A percentile compares a stretch with the other conserved stretches of the same genome.
Evolutionary conservation across 2,888 invertebrate genomes (phyloP).

Genomic region (Neria commutata): DNA sequence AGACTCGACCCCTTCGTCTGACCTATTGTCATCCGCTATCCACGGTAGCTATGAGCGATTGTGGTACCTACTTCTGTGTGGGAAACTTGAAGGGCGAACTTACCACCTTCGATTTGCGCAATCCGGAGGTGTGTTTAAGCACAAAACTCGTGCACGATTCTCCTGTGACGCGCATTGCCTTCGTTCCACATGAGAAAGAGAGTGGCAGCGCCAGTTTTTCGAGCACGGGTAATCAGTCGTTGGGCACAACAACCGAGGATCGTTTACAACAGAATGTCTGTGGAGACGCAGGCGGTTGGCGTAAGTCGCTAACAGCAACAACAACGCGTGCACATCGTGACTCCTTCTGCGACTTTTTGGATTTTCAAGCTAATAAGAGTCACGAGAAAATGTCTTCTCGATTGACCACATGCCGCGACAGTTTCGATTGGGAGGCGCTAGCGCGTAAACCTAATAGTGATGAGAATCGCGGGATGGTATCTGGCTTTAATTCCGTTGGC

Average conservation of each 20-base stretch:
- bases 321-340: conserved; percentile 42
- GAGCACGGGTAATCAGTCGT: conserved; percentile 33
- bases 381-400: conserved; percentile 49
- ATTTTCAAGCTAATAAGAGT: conserved; percentile 44
- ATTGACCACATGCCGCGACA: conserved; percentile 45
- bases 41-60: conserved; percentile 54
- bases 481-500: conserved; percentile 26
- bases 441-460: conserved; percentile 40
- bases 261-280: neutral
- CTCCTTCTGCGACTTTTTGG: conserved; percentile 58
- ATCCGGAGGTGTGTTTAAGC: conserved; percentile 45
- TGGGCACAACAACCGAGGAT: neutral
- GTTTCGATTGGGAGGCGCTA: conserved; percentile 56
- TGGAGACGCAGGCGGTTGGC: conserved; percentile 36
- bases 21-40: conserved; percentile 53
- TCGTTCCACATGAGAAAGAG: conserved; percentile 47
- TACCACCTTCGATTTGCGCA: conserved; percentile 57
- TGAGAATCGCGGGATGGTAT: conserved; percentile 29
- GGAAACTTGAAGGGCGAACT: conserved; percentile 61
- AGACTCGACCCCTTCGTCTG: conserved; percentile 45
- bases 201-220: conserved; percentile 39
- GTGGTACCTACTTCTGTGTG: conserved; percentile 56
- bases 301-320: conserved; percentile 40
- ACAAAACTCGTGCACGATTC: conserved; percentile 50
- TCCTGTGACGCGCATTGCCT: conserved; percentile 51